Evolutionary conservation across 2,113 vertebrate species (phyloP).

Genomic region (Corythornis vintsioides): DNA sequence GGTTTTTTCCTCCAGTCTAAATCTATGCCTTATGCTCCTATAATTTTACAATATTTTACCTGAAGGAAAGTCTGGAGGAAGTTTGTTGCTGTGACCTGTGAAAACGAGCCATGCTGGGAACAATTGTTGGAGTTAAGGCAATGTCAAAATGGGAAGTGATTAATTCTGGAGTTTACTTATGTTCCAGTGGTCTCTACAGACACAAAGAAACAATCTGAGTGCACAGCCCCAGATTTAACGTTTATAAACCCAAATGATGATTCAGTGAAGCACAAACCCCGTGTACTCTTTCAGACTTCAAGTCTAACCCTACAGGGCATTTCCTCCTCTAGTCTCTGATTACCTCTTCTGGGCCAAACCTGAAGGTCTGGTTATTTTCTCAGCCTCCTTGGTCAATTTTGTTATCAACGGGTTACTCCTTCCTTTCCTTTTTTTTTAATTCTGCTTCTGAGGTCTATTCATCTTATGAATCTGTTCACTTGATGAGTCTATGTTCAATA

Average conservation of each 20-base stretch:
- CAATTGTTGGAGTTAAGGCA: not conserved
- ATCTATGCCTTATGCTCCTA: not conserved
- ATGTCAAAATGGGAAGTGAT: not conserved
- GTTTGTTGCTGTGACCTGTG: not conserved
- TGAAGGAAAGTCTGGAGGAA: not conserved
- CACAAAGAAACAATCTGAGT: not conserved
- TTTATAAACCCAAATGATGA: not conserved
- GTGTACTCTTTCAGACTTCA: not conserved
- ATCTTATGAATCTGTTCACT: not conserved
- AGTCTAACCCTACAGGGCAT: not conserved
- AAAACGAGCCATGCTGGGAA: not conserved
- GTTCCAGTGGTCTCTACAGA: not conserved
- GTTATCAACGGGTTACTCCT: not conserved
- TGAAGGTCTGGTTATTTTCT: constrained; percentile 36
- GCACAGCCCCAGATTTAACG: not conserved
- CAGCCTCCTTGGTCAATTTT: not conserved
- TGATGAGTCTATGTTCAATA: not conserved
- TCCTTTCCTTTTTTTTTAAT: not conserved
- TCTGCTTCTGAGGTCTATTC: not conserved
- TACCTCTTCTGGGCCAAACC: not conserved
- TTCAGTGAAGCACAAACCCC: not conserved
- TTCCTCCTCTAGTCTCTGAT: not conserved
- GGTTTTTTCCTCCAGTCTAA: not conserved
- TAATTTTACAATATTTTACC: not conserved
- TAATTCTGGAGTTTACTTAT: not conserved